phyloP scores from a whole-genome alignment of 2,888 invertebrate species.

The Monochamus alternatus region DNA sequence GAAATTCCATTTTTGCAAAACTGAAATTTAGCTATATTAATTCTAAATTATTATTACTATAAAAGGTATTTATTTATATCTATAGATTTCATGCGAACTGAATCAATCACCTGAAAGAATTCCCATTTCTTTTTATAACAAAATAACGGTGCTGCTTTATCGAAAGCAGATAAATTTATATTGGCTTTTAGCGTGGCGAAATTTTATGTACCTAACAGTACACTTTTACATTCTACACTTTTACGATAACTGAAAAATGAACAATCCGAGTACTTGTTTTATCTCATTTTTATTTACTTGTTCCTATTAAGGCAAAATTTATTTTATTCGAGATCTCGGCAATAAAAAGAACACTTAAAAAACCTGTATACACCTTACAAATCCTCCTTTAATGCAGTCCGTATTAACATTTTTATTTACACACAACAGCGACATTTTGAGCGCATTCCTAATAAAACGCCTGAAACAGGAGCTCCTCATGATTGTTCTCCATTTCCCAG shows the following conservation, averaged over 20 bases:
- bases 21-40: no score
- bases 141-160: slow-evolving; percentile 14
- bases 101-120: background rate
- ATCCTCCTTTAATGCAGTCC: slow-evolving; percentile 23
- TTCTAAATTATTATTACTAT: no score
- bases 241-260: slow-evolving; percentile 45
- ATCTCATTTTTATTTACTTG: slow-evolving; percentile 46
- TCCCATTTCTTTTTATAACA: background rate
- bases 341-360: slow-evolving; percentile 30
- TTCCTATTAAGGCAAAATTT: slow-evolving; percentile 44
- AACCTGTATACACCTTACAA: slow-evolving; percentile 32
- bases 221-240: slow-evolving; percentile 25
- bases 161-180: slow-evolving; percentile 27
- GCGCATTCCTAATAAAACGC: slow-evolving; percentile 41
- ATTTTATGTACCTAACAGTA: slow-evolving; percentile 42
- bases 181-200: slow-evolving; percentile 37
- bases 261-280: slow-evolving; percentile 45
- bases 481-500: slow-evolving; percentile 17
- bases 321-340: slow-evolving; percentile 24
- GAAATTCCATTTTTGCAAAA: no score
- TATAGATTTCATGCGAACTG: no score
- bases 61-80: no score
- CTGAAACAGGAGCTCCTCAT: slow-evolving; percentile 17
- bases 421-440: slow-evolving; percentile 38
- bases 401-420: slow-evolving; percentile 41